A percentile compares a stretch with the other conserved stretches of the same genome.
These are phyloP conservation scores for Chionis minor DNA, from an alignment of 2,113 vertebrate species.

Conservation along the genomic window DNA sequence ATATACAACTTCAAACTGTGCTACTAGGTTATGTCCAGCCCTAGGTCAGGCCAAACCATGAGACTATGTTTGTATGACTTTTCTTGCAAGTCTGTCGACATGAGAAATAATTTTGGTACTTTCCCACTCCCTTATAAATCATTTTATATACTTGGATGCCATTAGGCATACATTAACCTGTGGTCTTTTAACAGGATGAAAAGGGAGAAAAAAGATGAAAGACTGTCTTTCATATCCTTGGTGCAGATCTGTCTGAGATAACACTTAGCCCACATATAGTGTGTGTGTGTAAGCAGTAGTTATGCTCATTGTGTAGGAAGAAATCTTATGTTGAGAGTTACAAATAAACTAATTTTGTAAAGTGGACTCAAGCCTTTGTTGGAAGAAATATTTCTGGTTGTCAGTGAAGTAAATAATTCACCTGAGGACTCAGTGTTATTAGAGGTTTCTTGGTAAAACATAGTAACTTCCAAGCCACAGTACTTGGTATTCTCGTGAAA, in stretches of 20 bases:
- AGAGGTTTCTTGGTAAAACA: not conserved
- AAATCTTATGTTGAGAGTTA: not conserved
- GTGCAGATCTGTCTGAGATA: not conserved
- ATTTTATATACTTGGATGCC: not conserved
- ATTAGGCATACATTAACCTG: not conserved
- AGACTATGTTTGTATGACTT: not conserved
- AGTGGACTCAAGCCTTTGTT: not conserved
- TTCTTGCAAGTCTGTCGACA: not conserved
- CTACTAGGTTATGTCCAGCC: not conserved
- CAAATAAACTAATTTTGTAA: not conserved
- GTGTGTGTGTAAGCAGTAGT: not conserved
- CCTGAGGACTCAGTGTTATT: not conserved
- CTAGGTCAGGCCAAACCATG: not conserved
- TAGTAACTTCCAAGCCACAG: not conserved
- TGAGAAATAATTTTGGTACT: not conserved
- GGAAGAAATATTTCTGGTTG: not conserved
- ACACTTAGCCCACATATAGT: not conserved
- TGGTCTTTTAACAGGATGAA: not conserved
- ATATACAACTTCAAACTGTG: not conserved
- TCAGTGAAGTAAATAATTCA: conserved; percentile 49
- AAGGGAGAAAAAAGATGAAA: not conserved
- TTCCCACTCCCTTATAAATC: not conserved
- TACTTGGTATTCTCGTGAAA: conserved; percentile 3
- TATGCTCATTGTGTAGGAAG: not conserved
- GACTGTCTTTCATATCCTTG: not conserved